These are phyloP conservation scores for Drosophila mojavensis DNA, from an alignment of 1,140 invertebrate species.

Conservation along the genomic window DNA sequence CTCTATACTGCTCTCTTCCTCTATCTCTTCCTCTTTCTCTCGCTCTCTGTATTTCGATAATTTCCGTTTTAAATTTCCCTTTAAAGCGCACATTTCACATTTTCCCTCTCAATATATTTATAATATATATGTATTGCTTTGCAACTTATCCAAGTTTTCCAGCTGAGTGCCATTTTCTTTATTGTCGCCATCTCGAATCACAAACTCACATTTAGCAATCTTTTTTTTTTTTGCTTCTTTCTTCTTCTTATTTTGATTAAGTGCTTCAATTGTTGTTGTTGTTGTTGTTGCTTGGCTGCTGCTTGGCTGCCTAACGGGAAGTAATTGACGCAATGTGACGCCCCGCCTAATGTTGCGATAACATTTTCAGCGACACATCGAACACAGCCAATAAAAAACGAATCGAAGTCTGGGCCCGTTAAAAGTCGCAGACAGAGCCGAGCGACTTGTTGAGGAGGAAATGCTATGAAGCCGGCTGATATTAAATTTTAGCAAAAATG, in stretches of 20 bases:
- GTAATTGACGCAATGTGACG: constrained; percentile 45
- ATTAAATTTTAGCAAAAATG: not conserved
- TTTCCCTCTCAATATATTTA: not conserved
- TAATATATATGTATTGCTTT: constrained; percentile 18
- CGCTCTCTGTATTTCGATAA: constrained; percentile 18
- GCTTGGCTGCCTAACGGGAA: constrained; percentile 14
- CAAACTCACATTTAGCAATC: constrained; percentile 39
- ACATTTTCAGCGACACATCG: constrained; percentile 22
- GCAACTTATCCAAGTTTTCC: constrained; percentile 56
- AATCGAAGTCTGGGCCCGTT: not conserved
- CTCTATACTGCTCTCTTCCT: not conserved
- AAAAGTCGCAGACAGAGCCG: not conserved
- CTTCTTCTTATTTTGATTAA: constrained; percentile 50
- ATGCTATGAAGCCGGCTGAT: not conserved
- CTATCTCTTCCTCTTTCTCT: not conserved
- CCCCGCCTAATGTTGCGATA: constrained; percentile 32
- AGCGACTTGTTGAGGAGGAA: not conserved
- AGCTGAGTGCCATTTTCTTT: constrained; percentile 53
- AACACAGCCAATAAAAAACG: constrained; percentile 26
- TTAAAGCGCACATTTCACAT: constrained; percentile 17
- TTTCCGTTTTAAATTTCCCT: constrained; percentile 59
- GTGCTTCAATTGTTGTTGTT: constrained; percentile 36
- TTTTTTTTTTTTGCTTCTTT: not conserved
- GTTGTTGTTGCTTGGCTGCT: constrained; percentile 8
- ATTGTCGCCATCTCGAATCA: constrained; percentile 34